phyloP scores from a whole-genome alignment of 2,113 vertebrate species.

The Girardinichthys multiradiatus region DNA sequence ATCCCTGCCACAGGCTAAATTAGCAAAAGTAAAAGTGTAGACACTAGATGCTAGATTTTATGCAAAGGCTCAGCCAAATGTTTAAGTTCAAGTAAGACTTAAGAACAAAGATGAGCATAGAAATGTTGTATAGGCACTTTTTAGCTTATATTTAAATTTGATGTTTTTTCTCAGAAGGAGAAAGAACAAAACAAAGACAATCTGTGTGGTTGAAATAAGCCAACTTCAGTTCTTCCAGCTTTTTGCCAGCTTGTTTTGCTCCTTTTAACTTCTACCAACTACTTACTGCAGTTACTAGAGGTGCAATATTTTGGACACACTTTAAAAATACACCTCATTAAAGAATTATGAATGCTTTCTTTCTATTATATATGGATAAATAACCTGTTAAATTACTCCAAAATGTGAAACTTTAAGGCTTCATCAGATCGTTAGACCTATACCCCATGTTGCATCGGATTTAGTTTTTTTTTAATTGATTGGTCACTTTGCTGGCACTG shows the following conservation, averaged over 20 bases:
- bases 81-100: too few species aligned
- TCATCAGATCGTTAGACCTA: conserved; percentile 48
- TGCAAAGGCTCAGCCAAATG: too few species aligned
- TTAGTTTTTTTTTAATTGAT: conserved; percentile 23
- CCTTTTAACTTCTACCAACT: conserved; percentile 13
- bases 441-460: conserved; percentile 17
- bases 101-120: too few species aligned
- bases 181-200: neutral
- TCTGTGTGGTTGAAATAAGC: neutral
- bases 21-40: too few species aligned
- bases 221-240: conserved; percentile 26
- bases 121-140: neutral
- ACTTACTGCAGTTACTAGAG: conserved; percentile 26
- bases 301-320: conserved; percentile 27
- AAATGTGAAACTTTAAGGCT: conserved; percentile 40
- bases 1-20: too few species aligned
- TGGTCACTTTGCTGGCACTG: conserved; percentile 26
- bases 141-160: neutral
- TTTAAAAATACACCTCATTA: conserved; percentile 20
- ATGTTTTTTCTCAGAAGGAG: neutral
- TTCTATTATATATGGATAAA: conserved; percentile 44
- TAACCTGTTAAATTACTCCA: conserved; percentile 35
- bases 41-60: too few species aligned
- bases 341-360: conserved; percentile 34
- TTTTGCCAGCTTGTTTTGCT: conserved; percentile 31